phyloP scores from a whole-genome alignment of 2,888 invertebrate genomes.

The Julus scandinavius region DNA sequence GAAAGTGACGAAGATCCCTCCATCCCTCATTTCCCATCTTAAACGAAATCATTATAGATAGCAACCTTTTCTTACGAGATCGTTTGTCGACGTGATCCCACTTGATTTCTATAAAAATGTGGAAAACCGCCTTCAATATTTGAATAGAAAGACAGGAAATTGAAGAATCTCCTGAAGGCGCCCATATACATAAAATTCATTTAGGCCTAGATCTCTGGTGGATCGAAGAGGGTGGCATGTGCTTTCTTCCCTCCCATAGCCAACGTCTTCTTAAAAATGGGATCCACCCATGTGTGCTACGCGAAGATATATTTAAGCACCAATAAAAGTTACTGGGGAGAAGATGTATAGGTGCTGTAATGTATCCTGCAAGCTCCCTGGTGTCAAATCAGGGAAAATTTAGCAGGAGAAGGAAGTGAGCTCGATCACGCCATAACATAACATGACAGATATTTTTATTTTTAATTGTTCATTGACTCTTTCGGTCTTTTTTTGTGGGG shows the following conservation, averaged over 20 bases:
- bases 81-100: constrained; percentile 42
- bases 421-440: neutral
- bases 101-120: constrained; percentile 30
- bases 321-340: constrained; percentile 4
- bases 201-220: constrained; percentile 29
- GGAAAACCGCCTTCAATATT: constrained; percentile 35
- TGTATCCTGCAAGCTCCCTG: constrained; percentile 33
- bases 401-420: neutral
- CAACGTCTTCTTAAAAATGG: constrained; percentile 21
- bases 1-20: neutral
- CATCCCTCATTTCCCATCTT: constrained; percentile 31
- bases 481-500: neutral
- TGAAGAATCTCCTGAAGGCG: constrained; percentile 30
- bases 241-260: neutral
- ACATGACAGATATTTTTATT: constrained; percentile 16
- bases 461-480: constrained; percentile 35
- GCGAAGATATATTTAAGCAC: constrained; percentile 17
- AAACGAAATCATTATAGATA: constrained; percentile 39
- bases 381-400: neutral
- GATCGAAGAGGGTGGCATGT: constrained; percentile 14
- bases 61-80: constrained; percentile 30
- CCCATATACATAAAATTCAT: constrained; percentile 39
- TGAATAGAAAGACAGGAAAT: constrained; percentile 42
- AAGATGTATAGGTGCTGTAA: neutral
- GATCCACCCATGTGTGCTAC: constrained; percentile 6